A percentile compares a stretch with the other conserved stretches of the same genome.
Conservation (phyloP, 2,888 invertebrate species). For the Lomographa bimaculata region DNA sequence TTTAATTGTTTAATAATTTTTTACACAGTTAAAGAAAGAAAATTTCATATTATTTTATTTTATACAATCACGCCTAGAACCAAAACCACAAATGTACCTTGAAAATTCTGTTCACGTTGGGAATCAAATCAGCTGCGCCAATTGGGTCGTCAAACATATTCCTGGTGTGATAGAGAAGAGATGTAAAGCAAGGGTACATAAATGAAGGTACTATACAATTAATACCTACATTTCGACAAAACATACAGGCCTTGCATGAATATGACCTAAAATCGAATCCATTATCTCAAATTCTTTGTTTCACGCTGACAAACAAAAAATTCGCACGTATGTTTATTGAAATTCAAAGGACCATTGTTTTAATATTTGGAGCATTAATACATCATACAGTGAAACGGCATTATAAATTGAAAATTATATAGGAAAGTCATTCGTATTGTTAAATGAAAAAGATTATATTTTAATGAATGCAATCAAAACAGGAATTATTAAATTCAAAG, state of each 20-base stretch:
- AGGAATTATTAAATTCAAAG: conserved; percentile 13
- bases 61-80: no score
- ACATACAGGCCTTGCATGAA: conserved; percentile 15
- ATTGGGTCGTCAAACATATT: no score
- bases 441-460: conserved; percentile 10
- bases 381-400: conserved; percentile 1
- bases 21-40: no score
- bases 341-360: conserved; percentile 14
- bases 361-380: conserved; percentile 5
- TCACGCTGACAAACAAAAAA: conserved; percentile 16
- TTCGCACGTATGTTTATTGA: conserved; percentile 14
- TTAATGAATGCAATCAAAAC: conserved; percentile 9
- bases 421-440: background rate
- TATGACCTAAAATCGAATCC: conserved; percentile 24
- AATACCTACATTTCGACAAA: no score
- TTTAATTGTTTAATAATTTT: no score
- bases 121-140: no score
- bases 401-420: conserved; percentile 5
- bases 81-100: no score
- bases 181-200: no score
- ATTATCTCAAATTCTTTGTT: conserved; percentile 22
- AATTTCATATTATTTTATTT: no score
- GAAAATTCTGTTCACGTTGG: no score
- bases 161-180: no score
- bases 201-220: no score